Evolutionary conservation across 2,113 vertebrate species (phyloP).

Genomic region (Notiomystis cincta): DNA sequence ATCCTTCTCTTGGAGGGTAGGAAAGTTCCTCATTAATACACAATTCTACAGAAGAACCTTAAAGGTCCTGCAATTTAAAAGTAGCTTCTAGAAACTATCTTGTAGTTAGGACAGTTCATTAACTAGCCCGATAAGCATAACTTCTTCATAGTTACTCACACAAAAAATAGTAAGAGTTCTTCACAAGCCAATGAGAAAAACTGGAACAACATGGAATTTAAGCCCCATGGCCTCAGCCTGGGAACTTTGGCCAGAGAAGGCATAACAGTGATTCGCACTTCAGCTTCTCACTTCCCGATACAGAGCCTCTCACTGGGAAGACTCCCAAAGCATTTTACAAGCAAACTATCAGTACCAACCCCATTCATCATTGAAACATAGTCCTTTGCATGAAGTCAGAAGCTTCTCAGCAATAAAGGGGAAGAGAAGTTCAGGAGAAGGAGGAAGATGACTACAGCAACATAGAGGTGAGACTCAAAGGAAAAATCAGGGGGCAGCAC

Average conservation of each 20-base stretch:
- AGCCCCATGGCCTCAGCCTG: background rate
- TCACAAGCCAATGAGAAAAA: slow-evolving; percentile 7
- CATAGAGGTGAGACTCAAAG: background rate
- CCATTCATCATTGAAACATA: background rate
- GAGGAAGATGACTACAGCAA: background rate
- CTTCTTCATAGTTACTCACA: background rate
- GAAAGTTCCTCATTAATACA: slow-evolving; percentile 38
- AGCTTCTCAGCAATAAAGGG: background rate
- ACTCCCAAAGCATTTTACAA: background rate
- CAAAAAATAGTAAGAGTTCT: background rate
- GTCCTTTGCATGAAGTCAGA: background rate
- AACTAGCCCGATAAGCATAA: accelerated
- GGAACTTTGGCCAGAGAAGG: background rate
- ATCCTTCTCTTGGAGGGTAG: background rate
- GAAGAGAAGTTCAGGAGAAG: background rate
- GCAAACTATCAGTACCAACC: background rate
- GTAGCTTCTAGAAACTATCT: background rate
- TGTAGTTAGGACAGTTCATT: background rate
- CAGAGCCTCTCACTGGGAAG: background rate
- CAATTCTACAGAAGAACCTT: background rate
- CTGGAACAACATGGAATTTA: background rate
- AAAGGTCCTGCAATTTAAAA: background rate
- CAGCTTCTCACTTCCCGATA: background rate
- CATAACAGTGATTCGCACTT: background rate
- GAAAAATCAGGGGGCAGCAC: background rate